phyloP scores from a whole-genome alignment of 2,888 invertebrate species.

The Falcaria lacertinaria region DNA sequence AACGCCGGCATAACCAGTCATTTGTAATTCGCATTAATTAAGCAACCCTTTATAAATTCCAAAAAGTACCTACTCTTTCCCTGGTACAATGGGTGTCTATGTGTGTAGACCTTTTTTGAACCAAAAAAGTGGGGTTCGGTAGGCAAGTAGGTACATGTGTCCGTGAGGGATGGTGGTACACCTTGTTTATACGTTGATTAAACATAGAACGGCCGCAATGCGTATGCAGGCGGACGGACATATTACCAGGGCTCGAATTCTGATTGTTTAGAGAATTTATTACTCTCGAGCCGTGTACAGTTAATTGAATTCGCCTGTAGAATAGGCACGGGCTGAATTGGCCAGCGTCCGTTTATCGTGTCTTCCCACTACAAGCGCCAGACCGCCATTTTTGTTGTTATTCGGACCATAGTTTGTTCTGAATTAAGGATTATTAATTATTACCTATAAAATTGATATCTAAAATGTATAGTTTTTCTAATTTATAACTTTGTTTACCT shows the following conservation, averaged over 20 bases:
- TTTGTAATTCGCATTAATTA: slow-evolving; percentile 59
- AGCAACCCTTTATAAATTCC: slow-evolving; percentile 44
- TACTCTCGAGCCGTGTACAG: slow-evolving; percentile 77
- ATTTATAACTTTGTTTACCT: too few relatives aligned
- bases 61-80: slow-evolving; percentile 59
- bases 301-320: slow-evolving; percentile 79
- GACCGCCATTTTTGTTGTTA: slow-evolving; percentile 48
- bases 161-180: slow-evolving; percentile 52
- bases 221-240: slow-evolving; percentile 76
- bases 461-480: too few relatives aligned
- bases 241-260: slow-evolving; percentile 78
- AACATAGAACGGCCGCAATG: slow-evolving; percentile 73
- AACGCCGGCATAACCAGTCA: slow-evolving; percentile 33
- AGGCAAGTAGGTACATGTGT: slow-evolving; percentile 24
- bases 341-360: slow-evolving; percentile 62
- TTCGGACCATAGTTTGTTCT: slow-evolving; percentile 20
- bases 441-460: too few relatives aligned
- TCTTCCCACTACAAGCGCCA: slow-evolving; percentile 57
- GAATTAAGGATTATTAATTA: neutral
- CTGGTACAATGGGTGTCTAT: slow-evolving; percentile 47
- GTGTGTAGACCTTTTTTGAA: slow-evolving; percentile 49
- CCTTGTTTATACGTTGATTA: slow-evolving; percentile 75
- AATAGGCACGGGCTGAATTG: slow-evolving; percentile 71
- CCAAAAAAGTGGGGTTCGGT: slow-evolving; percentile 29
- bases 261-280: slow-evolving; percentile 80